Evolutionary conservation across 2,113 vertebrate genomes (phyloP), one percentile per base, ranked within the genome.

Genomic region (Phodopus roborovskii): DNA sequence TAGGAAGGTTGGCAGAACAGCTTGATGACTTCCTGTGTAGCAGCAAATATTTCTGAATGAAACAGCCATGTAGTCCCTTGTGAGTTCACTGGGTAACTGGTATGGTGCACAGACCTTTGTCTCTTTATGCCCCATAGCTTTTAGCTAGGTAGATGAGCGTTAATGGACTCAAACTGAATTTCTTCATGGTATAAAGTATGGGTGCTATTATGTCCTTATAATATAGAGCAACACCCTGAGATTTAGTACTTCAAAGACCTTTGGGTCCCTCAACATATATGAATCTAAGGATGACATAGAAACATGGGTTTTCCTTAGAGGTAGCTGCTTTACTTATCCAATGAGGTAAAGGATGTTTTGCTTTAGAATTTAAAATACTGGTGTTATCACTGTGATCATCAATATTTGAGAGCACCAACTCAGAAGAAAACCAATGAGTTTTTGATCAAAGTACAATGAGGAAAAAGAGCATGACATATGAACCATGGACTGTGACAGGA

Each of bases 101-200:
- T 8, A 22, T 48, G 12, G 20, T 39, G 0, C 42, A 17, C 17
- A 48, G 28, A 60, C 3, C 1, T 45, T 50, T 45, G 15, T 86
- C 53, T 92, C 53, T 83, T 88, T 28, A 74, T 20, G 22, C 22
- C 33, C 15, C 56, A 90, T 3, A 82, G 56, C 19, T 36, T 77
- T 62, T 71, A 68, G 30, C 30, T 30, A 86, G 73, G 28, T 74
- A 28, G 15, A 78, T 62, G 48, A 33, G 36, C 17, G 50, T 36
- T 93, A 45, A 30, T 1, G 24, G n/a, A 90, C 62, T 95, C 62
- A 77, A 22, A 84, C 20, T 30, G 56, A 83, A 88, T 74, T 97
- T 74, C 91, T 79, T 33, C 24, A 39, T 74, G 17, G 24, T 28
- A 92, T 36, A 7, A 36, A 30, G 62, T 36, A 50, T 0, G 70